Base-by-base conservation (phyloP, 2,797 vertebrate genomes). In the Notolabrus celidotus region DNA sequence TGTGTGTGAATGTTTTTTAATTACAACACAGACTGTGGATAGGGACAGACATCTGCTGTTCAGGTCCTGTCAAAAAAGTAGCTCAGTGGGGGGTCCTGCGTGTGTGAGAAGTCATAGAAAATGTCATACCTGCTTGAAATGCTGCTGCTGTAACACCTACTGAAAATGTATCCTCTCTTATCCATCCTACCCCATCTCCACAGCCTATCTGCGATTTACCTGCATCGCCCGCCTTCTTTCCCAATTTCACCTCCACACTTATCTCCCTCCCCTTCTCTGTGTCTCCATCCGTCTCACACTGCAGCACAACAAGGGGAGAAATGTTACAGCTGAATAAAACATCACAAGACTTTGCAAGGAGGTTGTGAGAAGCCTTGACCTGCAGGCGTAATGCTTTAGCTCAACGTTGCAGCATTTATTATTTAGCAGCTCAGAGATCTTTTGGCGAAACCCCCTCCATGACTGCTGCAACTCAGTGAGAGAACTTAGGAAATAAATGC, bases 261-360 rank as follows among this genome's bases (percentile, higher is more conserved):
- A 15, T 3, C 64, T 54, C 38, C 34, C 57, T 27, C 4, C 22
- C 2, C n/a, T 31, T 10, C n/a, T 11, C 25, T 54, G 46, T 8
- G 29, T 42, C 2, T 68, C 20, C 0, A 31, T 59, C 46, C 34
- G 1, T 57, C 46, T 60, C 63, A 52, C 52, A 17, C 60, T 23
- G 67, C 42, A 52, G 33, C 58, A 41, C 70, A 64, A 51, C 50
- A 58, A 46, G 31, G 27, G 22, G 59, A 61, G 67, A 73, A 66
- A 64, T 52, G 71, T 56, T 71, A 20, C 38, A 12, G 41, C 51
- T 75, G 73, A 86, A 83, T 85, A 71, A 87, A 87, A 85, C 77
- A 82, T 82, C 77, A 59, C 19, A 76, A 39, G 36, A 36, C 20
- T 47, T 47, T 20, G 42, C 11, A 33, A 61, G 59, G 42, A 51